A percentile compares a stretch with the other conserved stretches of the same genome.
Conservation (phyloP, 2,113 vertebrate species). For the Enhydra lutris region DNA sequence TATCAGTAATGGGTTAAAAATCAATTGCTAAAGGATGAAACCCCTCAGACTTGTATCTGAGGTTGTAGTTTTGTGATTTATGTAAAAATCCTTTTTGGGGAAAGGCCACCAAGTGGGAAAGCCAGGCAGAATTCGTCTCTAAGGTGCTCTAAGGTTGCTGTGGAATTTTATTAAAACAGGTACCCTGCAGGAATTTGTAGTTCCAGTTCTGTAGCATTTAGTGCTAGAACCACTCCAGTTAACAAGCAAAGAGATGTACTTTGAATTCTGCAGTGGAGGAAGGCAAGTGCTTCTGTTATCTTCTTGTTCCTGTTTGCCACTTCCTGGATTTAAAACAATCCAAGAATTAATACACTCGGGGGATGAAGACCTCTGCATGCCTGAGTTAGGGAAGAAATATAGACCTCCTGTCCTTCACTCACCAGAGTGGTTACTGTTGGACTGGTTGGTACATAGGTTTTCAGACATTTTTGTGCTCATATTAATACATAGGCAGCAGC, state of each 20-base stretch:
- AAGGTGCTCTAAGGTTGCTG: background rate
- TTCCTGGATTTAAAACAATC: background rate
- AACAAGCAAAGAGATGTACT: background rate
- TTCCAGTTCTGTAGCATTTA: background rate
- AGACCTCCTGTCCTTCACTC: background rate
- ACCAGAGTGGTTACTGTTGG: background rate
- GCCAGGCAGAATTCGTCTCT: background rate
- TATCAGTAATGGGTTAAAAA: background rate
- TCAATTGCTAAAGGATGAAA: background rate
- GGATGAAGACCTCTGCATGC: background rate
- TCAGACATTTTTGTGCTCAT: background rate
- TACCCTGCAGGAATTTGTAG: background rate
- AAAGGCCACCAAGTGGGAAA: background rate
- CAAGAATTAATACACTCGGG: background rate
- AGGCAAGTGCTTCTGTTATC: background rate
- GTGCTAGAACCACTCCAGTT: background rate
- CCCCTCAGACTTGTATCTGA: background rate
- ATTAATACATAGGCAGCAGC: no score
- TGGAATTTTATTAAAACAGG: background rate
- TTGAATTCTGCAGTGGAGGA: background rate
- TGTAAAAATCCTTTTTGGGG: background rate
- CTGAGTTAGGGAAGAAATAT: background rate
- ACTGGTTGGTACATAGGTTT: background rate
- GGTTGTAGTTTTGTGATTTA: background rate
- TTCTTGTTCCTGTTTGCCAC: background rate